Evolutionary conservation across 1,140 invertebrate genomes (phyloP).

Genomic region (Grapholita molesta): DNA sequence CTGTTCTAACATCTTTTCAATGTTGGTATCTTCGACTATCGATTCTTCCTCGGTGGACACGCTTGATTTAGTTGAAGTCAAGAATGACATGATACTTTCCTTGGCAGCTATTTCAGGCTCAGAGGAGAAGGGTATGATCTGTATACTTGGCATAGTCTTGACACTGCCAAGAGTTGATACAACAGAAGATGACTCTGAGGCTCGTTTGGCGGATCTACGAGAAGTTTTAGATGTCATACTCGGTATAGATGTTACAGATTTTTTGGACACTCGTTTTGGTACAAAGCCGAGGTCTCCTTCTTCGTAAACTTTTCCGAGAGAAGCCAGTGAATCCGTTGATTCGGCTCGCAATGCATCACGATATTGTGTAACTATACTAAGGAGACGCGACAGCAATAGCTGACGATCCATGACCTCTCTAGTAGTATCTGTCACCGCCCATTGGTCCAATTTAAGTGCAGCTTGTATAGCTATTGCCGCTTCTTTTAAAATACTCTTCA

Average conservation of each 20-base stretch:
- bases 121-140: constrained; percentile 45
- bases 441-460: constrained; percentile 77
- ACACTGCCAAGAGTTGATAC: constrained; percentile 48
- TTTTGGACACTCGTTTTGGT: constrained; percentile 56
- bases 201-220: constrained; percentile 32
- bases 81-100: constrained; percentile 55
- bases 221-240: constrained; percentile 37
- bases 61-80: constrained; percentile 52
- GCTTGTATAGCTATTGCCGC: constrained; percentile 79
- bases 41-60: constrained; percentile 46
- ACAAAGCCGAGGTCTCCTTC: constrained; percentile 80
- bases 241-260: constrained; percentile 31
- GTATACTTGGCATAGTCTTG: constrained; percentile 60
- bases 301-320: constrained; percentile 67
- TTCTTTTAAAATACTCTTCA: constrained; percentile 79
- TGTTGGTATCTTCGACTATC: constrained; percentile 36
- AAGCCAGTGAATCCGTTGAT: constrained; percentile 67
- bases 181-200: constrained; percentile 27
- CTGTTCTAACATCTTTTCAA: constrained; percentile 50
- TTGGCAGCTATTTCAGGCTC: constrained; percentile 32
- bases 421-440: constrained; percentile 52
- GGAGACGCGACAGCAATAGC: constrained; percentile 75
- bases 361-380: constrained; percentile 71
- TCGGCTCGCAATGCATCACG: constrained; percentile 56
- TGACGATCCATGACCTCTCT: constrained; percentile 75